These are phyloP conservation scores for Mormoops blainvillei DNA, from an alignment of 2,113 vertebrate genomes.

Conservation along the genomic window DNA sequence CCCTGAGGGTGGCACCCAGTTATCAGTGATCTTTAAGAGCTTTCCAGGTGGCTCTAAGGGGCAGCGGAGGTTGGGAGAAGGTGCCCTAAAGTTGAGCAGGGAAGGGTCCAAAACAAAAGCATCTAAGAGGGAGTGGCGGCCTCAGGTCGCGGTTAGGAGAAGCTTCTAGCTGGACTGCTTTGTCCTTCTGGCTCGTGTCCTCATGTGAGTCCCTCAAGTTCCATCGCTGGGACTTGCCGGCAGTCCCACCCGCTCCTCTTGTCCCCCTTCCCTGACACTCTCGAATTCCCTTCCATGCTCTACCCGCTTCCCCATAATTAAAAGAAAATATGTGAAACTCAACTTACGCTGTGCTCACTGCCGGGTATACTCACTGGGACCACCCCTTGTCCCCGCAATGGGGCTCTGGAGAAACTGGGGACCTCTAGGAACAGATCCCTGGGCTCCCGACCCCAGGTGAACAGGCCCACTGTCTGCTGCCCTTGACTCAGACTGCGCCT, in stretches of 20 bases:
- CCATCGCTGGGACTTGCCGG: fast-evolving
- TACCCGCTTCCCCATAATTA: not conserved
- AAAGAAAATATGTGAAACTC: not conserved
- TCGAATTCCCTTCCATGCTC: too few relatives aligned
- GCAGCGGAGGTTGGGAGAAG: not conserved
- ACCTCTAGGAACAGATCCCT: fast-evolving
- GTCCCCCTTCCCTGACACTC: not conserved
- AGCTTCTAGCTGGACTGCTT: fast-evolving
- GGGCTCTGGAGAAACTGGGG: not conserved
- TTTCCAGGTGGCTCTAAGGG: not conserved
- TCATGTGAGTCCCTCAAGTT: not conserved
- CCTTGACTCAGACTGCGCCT: not conserved
- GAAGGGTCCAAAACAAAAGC: not conserved
- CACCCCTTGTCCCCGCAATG: not conserved
- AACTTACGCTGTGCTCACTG: not conserved
- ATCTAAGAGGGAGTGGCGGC: fast-evolving
- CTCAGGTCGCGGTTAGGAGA: not conserved
- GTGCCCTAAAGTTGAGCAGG: not conserved
- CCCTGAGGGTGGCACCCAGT: not conserved
- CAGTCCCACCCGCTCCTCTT: too few relatives aligned
- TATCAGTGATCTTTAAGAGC: not conserved
- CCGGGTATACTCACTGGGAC: not conserved
- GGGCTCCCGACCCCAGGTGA: not conserved
- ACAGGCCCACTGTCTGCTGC: not conserved
- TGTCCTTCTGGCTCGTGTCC: not conserved